Base-by-base conservation (phyloP, 1,140 invertebrate genomes). In the Cherax destructor region DNA sequence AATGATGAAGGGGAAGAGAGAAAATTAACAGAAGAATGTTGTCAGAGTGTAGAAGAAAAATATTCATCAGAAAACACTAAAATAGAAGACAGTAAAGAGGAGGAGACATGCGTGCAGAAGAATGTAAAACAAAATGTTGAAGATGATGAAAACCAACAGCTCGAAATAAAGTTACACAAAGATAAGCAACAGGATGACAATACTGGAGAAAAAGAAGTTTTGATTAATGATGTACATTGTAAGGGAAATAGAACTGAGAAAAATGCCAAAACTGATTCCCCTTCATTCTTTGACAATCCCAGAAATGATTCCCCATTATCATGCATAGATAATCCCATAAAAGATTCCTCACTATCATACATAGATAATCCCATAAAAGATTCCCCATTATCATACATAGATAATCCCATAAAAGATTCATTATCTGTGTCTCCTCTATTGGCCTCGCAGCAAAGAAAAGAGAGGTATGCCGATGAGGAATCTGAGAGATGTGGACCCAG, bases 101-200 rank as follows among this genome's bases (percentile, higher is more conserved):
- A 83, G 11, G 84, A 86, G 13, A 13, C 16, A 13, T 10, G 81
- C 52, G 6, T 7, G n/a, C 10, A 13, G n/a, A 24, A 85, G 74
- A 49, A 85, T 24, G 59, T 52, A 49, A 21, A 59, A 77, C 3
- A 61, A 30, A 69, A 86, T n/a, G 16, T 30, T 24, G 47, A 86
- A 83, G 80, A 61, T 3, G n/a, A n/a, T 76, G 76, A 47, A 59
- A 61, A 78, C 30, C 50, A 85, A 50, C 11, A 86, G 79, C 18
- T 2, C 16, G 76, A 59, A 56, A 21, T 7, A 41, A 49, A 56
- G 16, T n/a, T 10, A 83, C 5, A 30, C 4, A n/a, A 72, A 72
- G 21, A 24, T 72, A 18, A 72, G 7, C 5, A 24, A 24, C 69
- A 72, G 24, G 69, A 30, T 72, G 30, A 72, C 30, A n/a, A 72